Percentiles rank a stretch among this genome's conserved stretches.
phyloP scores from a whole-genome alignment of 2,888 invertebrate genomes.

The Hypomecis punctinalis region DNA sequence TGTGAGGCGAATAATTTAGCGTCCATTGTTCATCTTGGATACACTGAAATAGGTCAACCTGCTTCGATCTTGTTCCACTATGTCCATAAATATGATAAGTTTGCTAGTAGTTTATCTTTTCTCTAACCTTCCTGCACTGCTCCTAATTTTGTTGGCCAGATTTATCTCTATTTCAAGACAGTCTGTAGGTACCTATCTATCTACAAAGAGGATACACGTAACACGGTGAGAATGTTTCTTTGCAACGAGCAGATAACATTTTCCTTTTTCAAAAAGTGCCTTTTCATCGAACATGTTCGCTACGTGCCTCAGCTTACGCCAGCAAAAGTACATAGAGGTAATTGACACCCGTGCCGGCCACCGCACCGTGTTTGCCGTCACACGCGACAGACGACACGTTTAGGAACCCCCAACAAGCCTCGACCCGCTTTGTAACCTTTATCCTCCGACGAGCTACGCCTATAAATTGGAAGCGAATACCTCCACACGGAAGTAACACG shows the following conservation, averaged over 20 bases:
- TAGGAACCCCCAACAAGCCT: constrained; percentile 38
- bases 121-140: neutral
- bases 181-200: no score
- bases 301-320: constrained; percentile 23
- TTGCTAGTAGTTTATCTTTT: constrained; percentile 1
- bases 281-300: constrained; percentile 12
- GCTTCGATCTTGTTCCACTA: constrained; percentile 8
- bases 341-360: constrained; percentile 32
- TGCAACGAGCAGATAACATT: neutral
- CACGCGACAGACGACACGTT: constrained; percentile 33
- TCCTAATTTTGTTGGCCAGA: neutral
- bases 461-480: constrained; percentile 50
- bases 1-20: constrained; percentile 28
- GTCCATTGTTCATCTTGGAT: constrained; percentile 25
- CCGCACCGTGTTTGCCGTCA: constrained; percentile 32
- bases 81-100: constrained; percentile 7
- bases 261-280: constrained; percentile 8
- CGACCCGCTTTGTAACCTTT: constrained; percentile 39
- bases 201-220: no score
- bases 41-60: constrained; percentile 24
- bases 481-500: constrained; percentile 58
- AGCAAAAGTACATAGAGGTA: constrained; percentile 33
- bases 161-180: neutral
- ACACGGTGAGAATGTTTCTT: neutral
- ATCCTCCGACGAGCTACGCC: constrained; percentile 31